Percentiles rank a stretch among this genome's conserved stretches.
Evolutionary conservation across 2,113 vertebrate species (phyloP).

Genomic region (Penelope pileata): DNA sequence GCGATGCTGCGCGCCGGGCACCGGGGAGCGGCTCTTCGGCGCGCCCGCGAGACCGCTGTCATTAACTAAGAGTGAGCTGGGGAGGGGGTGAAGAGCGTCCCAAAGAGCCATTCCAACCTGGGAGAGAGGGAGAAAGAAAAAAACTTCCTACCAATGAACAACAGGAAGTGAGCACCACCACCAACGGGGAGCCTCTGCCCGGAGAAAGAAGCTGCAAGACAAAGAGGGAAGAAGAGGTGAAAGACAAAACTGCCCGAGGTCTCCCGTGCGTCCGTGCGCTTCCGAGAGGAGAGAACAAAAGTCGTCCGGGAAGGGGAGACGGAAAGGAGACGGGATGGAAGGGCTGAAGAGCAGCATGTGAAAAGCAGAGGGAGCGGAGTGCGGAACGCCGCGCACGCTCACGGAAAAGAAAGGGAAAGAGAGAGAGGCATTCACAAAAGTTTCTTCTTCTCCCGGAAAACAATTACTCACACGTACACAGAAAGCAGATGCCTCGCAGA

Average conservation of each 20-base stretch:
- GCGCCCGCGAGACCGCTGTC: conserved; percentile 7
- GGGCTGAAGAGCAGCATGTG: background rate
- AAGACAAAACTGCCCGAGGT: conserved; percentile 59
- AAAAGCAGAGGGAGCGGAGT: conserved; percentile 1
- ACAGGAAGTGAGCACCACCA: conserved; percentile 71
- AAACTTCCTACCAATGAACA: conserved; percentile 71
- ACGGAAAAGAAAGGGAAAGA: background rate
- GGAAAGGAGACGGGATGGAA: conserved; percentile 22
- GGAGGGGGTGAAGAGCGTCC: conserved; percentile 8
- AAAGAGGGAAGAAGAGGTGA: conserved; percentile 68
- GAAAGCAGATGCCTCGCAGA: conserved; percentile 15
- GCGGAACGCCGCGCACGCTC: background rate
- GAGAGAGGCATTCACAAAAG: conserved; percentile 12
- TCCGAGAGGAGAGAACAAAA: conserved; percentile 62
- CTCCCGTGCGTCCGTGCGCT: background rate
- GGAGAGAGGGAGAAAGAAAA: background rate
- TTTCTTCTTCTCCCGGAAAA: conserved; percentile 37
- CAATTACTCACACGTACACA: background rate
- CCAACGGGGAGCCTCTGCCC: conserved; percentile 52
- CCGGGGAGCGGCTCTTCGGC: conserved; percentile 9
- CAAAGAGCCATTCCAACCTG: conserved; percentile 62
- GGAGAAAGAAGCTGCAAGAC: conserved; percentile 69
- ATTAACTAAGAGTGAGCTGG: background rate
- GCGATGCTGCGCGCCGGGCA: conserved; percentile 34
- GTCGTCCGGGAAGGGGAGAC: conserved; percentile 40